phyloP scores from a whole-genome alignment of 2,797 vertebrate species.

The Poecilia wingei region DNA sequence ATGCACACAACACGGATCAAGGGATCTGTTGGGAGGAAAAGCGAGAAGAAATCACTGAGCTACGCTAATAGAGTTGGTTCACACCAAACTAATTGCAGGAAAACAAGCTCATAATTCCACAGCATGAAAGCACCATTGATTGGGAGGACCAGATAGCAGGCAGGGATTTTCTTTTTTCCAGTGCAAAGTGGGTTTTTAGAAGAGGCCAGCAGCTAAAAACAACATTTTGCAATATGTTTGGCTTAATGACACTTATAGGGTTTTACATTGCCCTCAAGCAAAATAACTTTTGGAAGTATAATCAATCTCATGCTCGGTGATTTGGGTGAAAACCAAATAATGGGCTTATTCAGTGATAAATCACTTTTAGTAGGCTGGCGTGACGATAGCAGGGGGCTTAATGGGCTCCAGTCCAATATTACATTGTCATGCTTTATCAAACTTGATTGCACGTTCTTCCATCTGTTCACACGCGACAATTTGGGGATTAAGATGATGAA shows the following conservation, averaged over 20 bases:
- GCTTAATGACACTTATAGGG: slow-evolving; percentile 9
- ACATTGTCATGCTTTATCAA: slow-evolving; percentile 48
- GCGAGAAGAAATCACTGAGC: slow-evolving; percentile 46
- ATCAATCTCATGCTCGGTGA: slow-evolving; percentile 47
- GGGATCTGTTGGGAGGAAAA: slow-evolving; percentile 42
- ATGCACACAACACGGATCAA: slow-evolving; percentile 56
- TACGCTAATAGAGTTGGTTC: slow-evolving; percentile 49
- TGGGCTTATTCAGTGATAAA: slow-evolving; percentile 36
- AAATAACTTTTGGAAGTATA: slow-evolving; percentile 28
- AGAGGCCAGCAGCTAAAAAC: background rate
- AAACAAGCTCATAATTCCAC: slow-evolving; percentile 52
- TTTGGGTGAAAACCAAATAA: slow-evolving; percentile 52
- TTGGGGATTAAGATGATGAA: slow-evolving; percentile 34
- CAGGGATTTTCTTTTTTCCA: background rate
- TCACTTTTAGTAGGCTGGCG: slow-evolving; percentile 49
- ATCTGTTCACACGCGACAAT: slow-evolving; percentile 43
- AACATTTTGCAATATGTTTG: background rate
- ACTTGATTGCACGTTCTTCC: slow-evolving; percentile 39
- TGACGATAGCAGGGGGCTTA: slow-evolving; percentile 32
- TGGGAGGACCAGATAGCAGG: slow-evolving; percentile 21
- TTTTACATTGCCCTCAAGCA: slow-evolving; percentile 23
- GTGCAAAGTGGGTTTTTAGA: background rate
- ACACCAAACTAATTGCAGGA: slow-evolving; percentile 52
- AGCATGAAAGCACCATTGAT: slow-evolving; percentile 58
- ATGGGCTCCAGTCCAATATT: slow-evolving; percentile 37